These are phyloP conservation scores for Sebastes vulpes DNA, from an alignment of 2,797 vertebrate genomes.

Conservation along the genomic window DNA sequence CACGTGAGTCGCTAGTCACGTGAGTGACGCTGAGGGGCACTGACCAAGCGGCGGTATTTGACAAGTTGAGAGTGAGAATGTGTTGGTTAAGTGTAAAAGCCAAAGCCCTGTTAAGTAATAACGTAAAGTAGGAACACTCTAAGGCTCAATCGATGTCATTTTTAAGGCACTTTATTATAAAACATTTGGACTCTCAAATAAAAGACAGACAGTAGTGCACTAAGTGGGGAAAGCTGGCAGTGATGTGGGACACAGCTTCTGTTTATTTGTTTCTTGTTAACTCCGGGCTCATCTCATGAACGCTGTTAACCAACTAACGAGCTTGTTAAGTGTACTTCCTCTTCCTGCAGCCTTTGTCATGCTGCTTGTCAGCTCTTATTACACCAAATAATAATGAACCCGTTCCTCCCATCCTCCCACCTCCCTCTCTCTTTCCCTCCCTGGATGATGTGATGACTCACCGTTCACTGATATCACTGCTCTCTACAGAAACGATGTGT, in stretches of 20 bases:
- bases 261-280: not conserved
- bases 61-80: too few relatives aligned
- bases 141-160: not conserved
- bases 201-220: not conserved
- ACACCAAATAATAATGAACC: not conserved
- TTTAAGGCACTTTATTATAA: not conserved
- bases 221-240: not conserved
- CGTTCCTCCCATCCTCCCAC: not conserved
- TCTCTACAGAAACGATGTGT: not conserved
- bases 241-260: not conserved
- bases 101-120: not conserved
- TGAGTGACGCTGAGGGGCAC: too few relatives aligned
- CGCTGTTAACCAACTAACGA: not conserved
- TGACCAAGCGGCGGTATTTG: too few relatives aligned
- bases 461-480: constrained; percentile 12
- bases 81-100: not conserved
- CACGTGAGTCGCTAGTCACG: too few relatives aligned
- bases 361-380: not conserved
- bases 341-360: not conserved
- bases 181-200: not conserved
- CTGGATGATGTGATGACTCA: constrained; percentile 29
- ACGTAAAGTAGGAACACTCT: not conserved
- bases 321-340: constrained; percentile 9
- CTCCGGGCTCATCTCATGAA: not conserved
- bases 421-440: not conserved